Percentiles rank a stretch among this genome's conserved stretches.
Conservation (phyloP, 2,888 invertebrate genomes). For the Taenaris catops region DNA sequence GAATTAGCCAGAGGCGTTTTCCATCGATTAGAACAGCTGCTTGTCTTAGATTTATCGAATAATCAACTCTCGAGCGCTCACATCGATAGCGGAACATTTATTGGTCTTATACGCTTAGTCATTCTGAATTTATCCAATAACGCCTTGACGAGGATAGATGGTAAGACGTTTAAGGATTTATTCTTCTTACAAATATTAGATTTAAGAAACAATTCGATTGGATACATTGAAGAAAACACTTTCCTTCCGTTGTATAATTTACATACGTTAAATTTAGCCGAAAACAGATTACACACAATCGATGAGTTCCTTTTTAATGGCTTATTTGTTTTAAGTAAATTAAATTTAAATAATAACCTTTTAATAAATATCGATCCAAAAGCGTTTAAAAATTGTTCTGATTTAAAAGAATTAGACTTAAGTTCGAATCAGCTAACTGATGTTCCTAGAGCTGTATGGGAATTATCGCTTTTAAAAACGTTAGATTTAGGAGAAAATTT, state of each 20-base stretch:
- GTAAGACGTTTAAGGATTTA: constrained; percentile 91
- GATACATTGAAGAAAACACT: constrained; percentile 91
- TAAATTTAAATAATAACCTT: constrained; percentile 92
- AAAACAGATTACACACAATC: constrained; percentile 91
- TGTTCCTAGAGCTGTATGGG: constrained; percentile 90
- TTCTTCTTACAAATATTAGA: constrained; percentile 93
- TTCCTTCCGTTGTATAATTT: constrained; percentile 93
- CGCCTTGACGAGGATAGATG: constrained; percentile 89
- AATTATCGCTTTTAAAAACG: constrained; percentile 90
- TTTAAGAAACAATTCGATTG: constrained; percentile 92
- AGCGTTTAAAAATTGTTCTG: constrained; percentile 93
- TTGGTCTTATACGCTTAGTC: constrained; percentile 91
- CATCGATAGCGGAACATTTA: constrained; percentile 91
- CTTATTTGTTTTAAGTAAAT: constrained; percentile 89
- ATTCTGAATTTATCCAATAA: constrained; percentile 93
- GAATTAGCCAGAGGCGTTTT: constrained; percentile 91
- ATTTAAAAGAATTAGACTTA: constrained; percentile 92
- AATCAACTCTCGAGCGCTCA: constrained; percentile 93
- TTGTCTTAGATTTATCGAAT: constrained; percentile 91
- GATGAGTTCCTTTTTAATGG: constrained; percentile 91
- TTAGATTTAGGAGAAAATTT: constrained; percentile 96
- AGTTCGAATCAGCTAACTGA: constrained; percentile 91
- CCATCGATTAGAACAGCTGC: constrained; percentile 90
- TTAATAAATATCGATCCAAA: constrained; percentile 87
- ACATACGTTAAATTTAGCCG: constrained; percentile 93